Evolutionary conservation across 2,888 invertebrate species (phyloP), one percentile per base, ranked within the genome.

Genomic region (Laothoe populi): DNA sequence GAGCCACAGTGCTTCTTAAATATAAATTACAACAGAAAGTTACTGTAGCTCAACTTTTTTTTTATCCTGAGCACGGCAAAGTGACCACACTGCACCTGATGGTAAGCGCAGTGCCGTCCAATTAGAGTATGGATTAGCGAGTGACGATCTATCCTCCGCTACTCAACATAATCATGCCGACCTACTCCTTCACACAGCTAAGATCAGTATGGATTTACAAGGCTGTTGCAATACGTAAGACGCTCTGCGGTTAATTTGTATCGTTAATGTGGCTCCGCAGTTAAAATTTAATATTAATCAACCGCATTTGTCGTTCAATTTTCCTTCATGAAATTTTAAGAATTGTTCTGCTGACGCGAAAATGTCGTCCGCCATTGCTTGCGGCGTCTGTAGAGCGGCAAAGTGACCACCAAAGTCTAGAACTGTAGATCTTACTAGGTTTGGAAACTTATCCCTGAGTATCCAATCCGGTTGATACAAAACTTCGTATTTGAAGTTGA

Each of bases 341-440:
- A 92, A 88, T 23, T 78, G 81, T 0, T 68, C 67, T 0, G 78
- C 77, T 0, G 88, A 77, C 24, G 71, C 82, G 62, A 83, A 90
- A 0, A 92, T 64, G 60, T 98, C 97, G 10, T 95, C 90, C 5
- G 95, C 95, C 7, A 98, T 80, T 1, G 95, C 82, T 66, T 94
- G 82, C 0, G 98, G 98, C 49, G 95, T 94, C 77, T 98, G 97
- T 66, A 98, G 89, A 0, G 96, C 97, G 0, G 96, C 96, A 85
- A 98, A 98, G 83, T 98, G 98, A 0, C 98, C 98, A 0, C 97
- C 97, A 11, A 94, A 88, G 0, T 94, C 87, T 59, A 94, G 79
- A 38, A 95, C 93, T 0, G 94, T 95, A 63, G 95, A 94, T 38
- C 95, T 95, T 2, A 96, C 93, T 35, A 98, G 73, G 75, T 97